Evolutionary conservation across 2,113 vertebrate species (phyloP).

Genomic region (Mastomys coucha): DNA sequence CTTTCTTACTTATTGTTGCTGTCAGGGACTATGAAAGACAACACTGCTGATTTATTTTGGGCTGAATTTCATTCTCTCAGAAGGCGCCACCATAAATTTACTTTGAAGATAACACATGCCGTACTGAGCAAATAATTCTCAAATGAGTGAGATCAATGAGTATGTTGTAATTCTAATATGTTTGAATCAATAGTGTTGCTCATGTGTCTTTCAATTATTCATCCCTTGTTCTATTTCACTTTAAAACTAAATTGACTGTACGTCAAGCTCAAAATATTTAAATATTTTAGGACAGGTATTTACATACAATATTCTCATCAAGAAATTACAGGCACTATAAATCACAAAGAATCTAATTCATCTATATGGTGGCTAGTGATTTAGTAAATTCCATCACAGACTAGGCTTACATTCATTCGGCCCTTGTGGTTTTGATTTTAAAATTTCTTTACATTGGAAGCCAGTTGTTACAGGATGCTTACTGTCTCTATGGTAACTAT

Average conservation of each 20-base stretch:
- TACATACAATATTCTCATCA: neutral
- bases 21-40: slow-evolving; percentile 72
- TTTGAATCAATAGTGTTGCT: neutral
- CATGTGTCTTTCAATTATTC: neutral
- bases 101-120: slow-evolving; percentile 67
- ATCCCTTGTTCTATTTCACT: neutral
- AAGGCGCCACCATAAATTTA: slow-evolving; percentile 65
- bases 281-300: neutral
- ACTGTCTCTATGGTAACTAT: neutral
- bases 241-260: slow-evolving; percentile 48
- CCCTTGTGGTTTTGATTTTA: neutral
- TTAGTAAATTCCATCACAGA: neutral
- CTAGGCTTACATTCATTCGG: neutral
- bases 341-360: slow-evolving; percentile 17
- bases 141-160: slow-evolving; percentile 52
- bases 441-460: slow-evolving; percentile 36
- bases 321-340: slow-evolving; percentile 44
- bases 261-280: slow-evolving; percentile 32
- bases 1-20: slow-evolving; percentile 61
- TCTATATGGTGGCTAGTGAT: neutral
- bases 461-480: neutral
- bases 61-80: slow-evolving; percentile 75
- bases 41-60: slow-evolving; percentile 75
- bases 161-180: slow-evolving; percentile 46
- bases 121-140: slow-evolving; percentile 63